phyloP scores from a whole-genome alignment of 2,797 vertebrate species.

The Lepilemur septentrionalis region DNA sequence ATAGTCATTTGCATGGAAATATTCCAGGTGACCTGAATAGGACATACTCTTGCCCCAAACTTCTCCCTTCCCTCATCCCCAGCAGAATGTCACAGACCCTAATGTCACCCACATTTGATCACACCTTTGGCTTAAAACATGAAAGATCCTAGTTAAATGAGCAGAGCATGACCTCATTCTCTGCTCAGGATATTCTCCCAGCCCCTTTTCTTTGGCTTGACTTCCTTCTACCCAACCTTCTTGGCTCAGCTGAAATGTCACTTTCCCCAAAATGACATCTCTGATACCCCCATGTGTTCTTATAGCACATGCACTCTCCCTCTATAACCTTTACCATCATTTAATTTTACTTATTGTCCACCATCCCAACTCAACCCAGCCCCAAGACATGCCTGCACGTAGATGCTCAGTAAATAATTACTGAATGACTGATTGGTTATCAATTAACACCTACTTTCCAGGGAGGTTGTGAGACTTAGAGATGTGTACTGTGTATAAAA shows the following conservation, averaged over 20 bases:
- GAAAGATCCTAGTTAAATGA: background rate
- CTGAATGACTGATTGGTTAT: background rate
- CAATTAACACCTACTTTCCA: background rate
- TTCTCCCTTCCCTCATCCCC: background rate
- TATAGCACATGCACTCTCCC: accelerated
- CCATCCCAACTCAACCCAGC: background rate
- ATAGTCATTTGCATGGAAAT: background rate
- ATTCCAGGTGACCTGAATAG: background rate
- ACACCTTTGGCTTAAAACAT: background rate
- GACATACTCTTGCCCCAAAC: background rate
- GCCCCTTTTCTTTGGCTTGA: background rate
- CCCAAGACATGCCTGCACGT: background rate
- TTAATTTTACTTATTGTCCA: background rate
- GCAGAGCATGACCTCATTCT: background rate
- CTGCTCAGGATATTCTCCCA: background rate
- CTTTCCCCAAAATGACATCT: background rate
- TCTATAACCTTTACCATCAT: background rate
- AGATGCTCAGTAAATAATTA: conserved; percentile 5
- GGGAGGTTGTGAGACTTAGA: background rate
- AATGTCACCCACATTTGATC: background rate
- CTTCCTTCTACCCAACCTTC: background rate
- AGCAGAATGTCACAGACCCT: background rate
- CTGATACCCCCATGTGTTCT: background rate
- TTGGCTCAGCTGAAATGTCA: background rate
- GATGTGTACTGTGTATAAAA: background rate